phyloP scores from a whole-genome alignment of 1,140 invertebrate species.

The Fopius arisanus region DNA sequence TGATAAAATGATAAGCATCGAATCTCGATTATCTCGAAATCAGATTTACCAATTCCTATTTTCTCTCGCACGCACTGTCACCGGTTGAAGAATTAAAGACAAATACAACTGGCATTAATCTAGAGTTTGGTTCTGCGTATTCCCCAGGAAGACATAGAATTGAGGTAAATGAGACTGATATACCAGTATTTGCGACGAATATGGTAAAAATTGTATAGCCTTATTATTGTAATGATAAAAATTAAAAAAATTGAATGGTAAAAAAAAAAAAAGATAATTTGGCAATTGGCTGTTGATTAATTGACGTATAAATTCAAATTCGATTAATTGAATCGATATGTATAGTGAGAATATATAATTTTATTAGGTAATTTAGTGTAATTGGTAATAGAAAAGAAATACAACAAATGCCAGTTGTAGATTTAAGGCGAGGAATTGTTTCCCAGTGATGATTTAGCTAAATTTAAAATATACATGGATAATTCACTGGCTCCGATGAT shows the following conservation, averaged over 20 bases:
- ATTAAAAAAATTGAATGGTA: slow-evolving; percentile 17
- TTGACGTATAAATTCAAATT: slow-evolving; percentile 19
- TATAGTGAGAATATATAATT: slow-evolving; percentile 59
- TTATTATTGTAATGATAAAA: slow-evolving; percentile 55
- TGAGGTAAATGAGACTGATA: slow-evolving; percentile 54
- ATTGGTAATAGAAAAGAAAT: slow-evolving; percentile 36
- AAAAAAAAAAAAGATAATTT: slow-evolving; percentile 55
- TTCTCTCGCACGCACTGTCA: no score
- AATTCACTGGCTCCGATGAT: no score
- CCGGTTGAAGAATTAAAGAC: slow-evolving; percentile 33
- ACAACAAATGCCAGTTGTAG: slow-evolving; percentile 64
- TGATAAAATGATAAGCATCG: no score
- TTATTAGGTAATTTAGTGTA: slow-evolving; percentile 60
- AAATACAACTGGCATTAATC: slow-evolving; percentile 63
- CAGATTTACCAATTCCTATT: no score
- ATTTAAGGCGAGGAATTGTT: slow-evolving; percentile 32
- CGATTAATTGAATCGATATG: slow-evolving; percentile 6
- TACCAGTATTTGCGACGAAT: slow-evolving; percentile 61
- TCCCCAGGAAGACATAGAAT: neutral
- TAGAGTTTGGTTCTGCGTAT: slow-evolving; percentile 25
- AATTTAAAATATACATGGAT: neutral
- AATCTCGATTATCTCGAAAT: no score
- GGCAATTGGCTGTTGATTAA: slow-evolving; percentile 59
- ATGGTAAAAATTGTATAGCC: slow-evolving; percentile 52
- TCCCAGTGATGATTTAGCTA: slow-evolving; percentile 42